Conservation (phyloP, 2,113 vertebrate genomes). For the Haemorhous mexicanus region DNA sequence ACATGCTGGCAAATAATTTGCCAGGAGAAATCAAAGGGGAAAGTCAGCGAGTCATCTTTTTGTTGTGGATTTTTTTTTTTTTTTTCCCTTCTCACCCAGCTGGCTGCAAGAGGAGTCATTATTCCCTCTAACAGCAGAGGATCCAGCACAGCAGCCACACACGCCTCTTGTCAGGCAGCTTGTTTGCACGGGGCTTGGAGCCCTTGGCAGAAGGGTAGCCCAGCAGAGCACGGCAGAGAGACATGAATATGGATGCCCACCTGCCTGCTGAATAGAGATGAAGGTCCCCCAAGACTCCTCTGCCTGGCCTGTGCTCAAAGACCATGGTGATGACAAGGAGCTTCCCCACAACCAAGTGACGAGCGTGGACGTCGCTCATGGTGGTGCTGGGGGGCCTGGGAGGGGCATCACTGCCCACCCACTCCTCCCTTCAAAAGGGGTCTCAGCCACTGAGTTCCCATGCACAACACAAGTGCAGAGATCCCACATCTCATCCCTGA, state of each 20-base stretch:
- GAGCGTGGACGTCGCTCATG: rapidly evolving
- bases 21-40: conserved; percentile 8
- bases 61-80: not conserved
- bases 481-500: not conserved
- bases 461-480: not conserved
- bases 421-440: not conserved
- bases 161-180: not conserved
- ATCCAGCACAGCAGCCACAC: not conserved
- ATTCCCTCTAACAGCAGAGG: not conserved
- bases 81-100: not conserved
- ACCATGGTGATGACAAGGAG: not conserved
- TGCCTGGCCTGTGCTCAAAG: not conserved
- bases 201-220: not conserved
- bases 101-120: not conserved
- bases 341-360: not conserved
- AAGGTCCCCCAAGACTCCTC: not conserved
- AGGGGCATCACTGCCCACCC: not conserved
- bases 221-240: not conserved
- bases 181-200: not conserved
- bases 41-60: not conserved
- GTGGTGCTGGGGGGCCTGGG: not conserved
- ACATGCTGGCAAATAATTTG: not conserved
- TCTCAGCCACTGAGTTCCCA: not conserved
- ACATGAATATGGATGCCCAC: conserved; percentile 66
- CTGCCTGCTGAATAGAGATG: conserved; percentile 40